Base-by-base conservation (phyloP, 2,888 invertebrate genomes). In the Trissolcus brochymenae region DNA sequence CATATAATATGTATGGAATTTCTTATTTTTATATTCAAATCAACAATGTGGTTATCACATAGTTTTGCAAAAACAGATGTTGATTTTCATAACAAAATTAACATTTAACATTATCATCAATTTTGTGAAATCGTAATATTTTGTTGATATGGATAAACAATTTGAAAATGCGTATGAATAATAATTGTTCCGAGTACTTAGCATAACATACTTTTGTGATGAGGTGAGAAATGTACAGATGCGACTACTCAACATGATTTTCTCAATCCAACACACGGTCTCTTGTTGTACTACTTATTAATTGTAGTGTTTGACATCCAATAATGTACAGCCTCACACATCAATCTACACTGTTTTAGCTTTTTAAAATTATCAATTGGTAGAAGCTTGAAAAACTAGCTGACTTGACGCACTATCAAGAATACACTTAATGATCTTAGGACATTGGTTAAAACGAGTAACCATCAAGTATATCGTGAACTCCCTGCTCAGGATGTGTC, bases 191-290 rank as follows among this genome's bases (percentile, higher is more conserved):
- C 9, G 6, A 43, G 13, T 43, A 43, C n/a, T 46, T 6, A 14
- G n/a, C 25, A 21, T 56, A 84, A 88, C 88, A 87, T 82, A 89
- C 89, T 88, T 89, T 84, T 87, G 87, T 76, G 84, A 83, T 81
- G 85, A 87, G 73, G 81, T 81, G 79, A 88, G 79, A 71, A 88
- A 76, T 62, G 84, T 82, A 79, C 84, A 86, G 76, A 87, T 85
- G 82, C 87, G 87, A 70, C 88, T 79, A 72, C 80, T 85, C 84
- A 89, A 82, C 89, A 89, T 89, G 61, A 46, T 72, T 80, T 68
- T 55, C 61, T 41, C 35, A 56, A 62, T 41, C 19, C 41, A 21
- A 66, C 50, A 40, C 6, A 35, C 35, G 6, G 35, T n/a, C 35
- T 35, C 35, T 11, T 11, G 35, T 56, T 16, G 40, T 41, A 25